Evolutionary conservation across 2,113 vertebrate genomes (phyloP).

Genomic region (Hyla sarda): DNA sequence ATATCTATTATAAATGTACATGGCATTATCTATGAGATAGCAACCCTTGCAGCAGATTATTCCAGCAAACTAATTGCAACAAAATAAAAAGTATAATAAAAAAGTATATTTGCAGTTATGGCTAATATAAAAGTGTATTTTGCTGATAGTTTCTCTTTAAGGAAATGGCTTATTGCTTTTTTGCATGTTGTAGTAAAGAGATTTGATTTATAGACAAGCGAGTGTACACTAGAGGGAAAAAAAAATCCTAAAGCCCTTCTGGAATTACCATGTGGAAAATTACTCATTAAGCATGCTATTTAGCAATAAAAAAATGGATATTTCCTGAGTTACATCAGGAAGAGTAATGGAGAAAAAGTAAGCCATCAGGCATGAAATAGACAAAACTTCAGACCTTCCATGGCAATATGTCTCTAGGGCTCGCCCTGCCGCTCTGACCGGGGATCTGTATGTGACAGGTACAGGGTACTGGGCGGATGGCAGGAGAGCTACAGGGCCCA

Average conservation of each 20-base stretch:
- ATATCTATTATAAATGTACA: too few species aligned
- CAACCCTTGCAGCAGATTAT: too few species aligned
- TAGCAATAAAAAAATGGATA: slow-evolving; percentile 51
- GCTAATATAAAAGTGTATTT: slow-evolving; percentile 14
- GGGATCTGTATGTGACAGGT: background rate
- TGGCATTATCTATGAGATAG: background rate
- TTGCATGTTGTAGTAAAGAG: slow-evolving; percentile 41
- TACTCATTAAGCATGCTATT: slow-evolving; percentile 40
- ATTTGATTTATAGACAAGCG: slow-evolving; percentile 40
- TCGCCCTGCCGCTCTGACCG: background rate
- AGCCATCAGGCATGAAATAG: slow-evolving; percentile 34
- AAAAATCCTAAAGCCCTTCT: slow-evolving; percentile 45
- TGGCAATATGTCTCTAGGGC: slow-evolving; percentile 15
- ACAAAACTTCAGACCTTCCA: slow-evolving; percentile 15
- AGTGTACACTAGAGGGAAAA: slow-evolving; percentile 35
- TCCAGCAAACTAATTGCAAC: background rate
- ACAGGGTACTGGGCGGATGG: background rate
- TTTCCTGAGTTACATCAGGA: slow-evolving; percentile 31
- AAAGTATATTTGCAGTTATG: slow-evolving; percentile 1
- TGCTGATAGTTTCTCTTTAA: slow-evolving; percentile 34
- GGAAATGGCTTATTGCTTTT: slow-evolving; percentile 43
- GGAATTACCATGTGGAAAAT: slow-evolving; percentile 53
- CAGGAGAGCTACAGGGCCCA: background rate
- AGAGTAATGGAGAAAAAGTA: slow-evolving; percentile 38
- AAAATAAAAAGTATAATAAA: background rate